Conservation (phyloP, 2,113 vertebrate species). For the Phalacrocorax brasilianus region DNA sequence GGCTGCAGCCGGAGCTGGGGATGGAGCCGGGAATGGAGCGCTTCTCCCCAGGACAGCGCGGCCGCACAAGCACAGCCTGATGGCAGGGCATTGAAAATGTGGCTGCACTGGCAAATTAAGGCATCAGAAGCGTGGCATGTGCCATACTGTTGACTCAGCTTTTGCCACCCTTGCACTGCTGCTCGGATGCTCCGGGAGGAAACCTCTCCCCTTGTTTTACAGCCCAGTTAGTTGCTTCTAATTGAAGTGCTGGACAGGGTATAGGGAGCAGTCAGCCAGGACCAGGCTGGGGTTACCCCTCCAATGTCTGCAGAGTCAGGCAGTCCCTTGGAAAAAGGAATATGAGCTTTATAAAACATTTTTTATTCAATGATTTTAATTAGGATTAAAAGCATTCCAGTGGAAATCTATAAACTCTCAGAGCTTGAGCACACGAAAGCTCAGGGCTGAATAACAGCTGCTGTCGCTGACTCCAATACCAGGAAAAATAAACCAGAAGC, state of each 20-base stretch:
- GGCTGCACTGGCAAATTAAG: neutral
- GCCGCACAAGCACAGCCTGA: neutral
- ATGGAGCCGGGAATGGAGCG: neutral
- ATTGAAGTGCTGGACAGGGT: neutral
- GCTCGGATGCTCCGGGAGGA: neutral
- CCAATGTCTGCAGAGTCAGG: fast-evolving
- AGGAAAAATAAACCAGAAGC: neutral
- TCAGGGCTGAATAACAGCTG: neutral
- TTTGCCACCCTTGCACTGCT: neutral
- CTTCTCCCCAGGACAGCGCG: fast-evolving
- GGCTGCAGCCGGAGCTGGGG: fast-evolving
- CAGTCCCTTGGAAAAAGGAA: neutral
- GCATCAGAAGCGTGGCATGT: neutral
- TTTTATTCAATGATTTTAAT: neutral
- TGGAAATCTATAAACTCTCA: neutral
- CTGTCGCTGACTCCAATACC: neutral
- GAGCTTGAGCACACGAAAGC: neutral
- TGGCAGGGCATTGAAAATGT: neutral
- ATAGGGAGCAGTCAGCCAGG: neutral
- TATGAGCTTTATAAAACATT: neutral
- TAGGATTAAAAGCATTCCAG: neutral
- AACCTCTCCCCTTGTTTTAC: neutral
- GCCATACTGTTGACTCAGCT: neutral
- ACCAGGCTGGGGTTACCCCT: fast-evolving
- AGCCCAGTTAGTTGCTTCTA: neutral